Evolutionary conservation across 2,797 vertebrate species (phyloP).

Genomic region (Malacoraja senta): DNA sequence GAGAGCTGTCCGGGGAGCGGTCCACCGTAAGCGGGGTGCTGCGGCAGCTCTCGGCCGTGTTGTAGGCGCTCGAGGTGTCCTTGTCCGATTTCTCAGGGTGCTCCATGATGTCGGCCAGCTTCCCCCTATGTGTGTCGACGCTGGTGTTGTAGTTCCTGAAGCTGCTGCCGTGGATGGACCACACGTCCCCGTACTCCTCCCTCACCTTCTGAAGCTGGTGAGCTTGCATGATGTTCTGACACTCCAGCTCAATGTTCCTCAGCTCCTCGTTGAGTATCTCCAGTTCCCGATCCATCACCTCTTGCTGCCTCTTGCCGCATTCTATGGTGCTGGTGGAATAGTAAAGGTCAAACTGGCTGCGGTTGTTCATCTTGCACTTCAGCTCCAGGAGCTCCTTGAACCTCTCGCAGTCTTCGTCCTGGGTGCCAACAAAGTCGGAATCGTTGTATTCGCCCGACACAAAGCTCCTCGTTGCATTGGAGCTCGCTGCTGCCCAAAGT

Average conservation of each 20-base stretch:
- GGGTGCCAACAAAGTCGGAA: constrained; percentile 58
- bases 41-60: constrained; percentile 89
- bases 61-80: constrained; percentile 94
- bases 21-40: constrained; percentile 83
- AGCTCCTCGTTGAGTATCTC: constrained; percentile 90
- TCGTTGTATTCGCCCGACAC: constrained; percentile 56
- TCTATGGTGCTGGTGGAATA: constrained; percentile 83
- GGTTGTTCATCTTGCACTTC: constrained; percentile 88
- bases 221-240: constrained; percentile 93
- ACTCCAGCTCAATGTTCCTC: constrained; percentile 86
- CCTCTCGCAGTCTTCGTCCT: constrained; percentile 70
- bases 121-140: constrained; percentile 58
- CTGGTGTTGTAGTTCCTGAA: constrained; percentile 61
- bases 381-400: constrained; percentile 88
- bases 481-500: constrained; percentile 53
- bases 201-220: constrained; percentile 74
- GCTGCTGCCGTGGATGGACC: constrained; percentile 63
- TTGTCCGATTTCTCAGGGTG: constrained; percentile 88
- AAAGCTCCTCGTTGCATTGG: constrained; percentile 55
- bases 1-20: constrained; percentile 80
- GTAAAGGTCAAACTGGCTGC: constrained; percentile 82
- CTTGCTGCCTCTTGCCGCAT: constrained; percentile 70
- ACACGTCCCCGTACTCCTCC: constrained; percentile 63
- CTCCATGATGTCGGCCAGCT: constrained; percentile 73
- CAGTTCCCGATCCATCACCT: constrained; percentile 79